Base-by-base conservation (phyloP, 1,140 invertebrate species). In the Bilobella aurantiaca region DNA sequence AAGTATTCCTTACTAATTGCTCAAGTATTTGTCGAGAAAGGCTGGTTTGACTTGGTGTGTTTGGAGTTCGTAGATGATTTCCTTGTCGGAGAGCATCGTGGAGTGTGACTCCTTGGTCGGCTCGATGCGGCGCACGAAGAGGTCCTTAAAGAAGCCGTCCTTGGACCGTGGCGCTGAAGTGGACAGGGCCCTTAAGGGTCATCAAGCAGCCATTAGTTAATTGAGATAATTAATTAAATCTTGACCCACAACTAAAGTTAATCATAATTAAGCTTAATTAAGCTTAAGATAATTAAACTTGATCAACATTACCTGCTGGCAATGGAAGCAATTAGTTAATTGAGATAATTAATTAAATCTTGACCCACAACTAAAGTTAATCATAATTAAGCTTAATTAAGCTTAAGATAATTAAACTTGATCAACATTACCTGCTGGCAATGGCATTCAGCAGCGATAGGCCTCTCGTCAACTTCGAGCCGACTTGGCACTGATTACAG, bases 51-150 rank as follows among this genome's bases (percentile, higher is more conserved):
- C 89, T 76, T 93, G 91, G 78, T 98, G 93, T 63, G 93, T 95
- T 76, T 96, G 90, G 31, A 97, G 79, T 68, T 93, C 90, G 79
- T 93, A 97, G 73, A 98, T 88, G 30, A 90, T 84, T 79, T 96
- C 92, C 80, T 95, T 95, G 77, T 93, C 90, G 70, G 92, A 93
- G 31, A 97, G 82, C 84, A 95, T 91, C 64, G 90, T 85, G 73
- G 93, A 96, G 78, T 97, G 93, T 3, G 93, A 90, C 76, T 96
- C 92, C 76, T 93, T 96, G 0, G 90, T 93, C 3, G 93, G 91
- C 76, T 95, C 91, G 75, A 96, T 93, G 78, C 87, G 91, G 68
- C 91, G 81, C 29, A 94, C 91, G 63, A 93, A 78, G 34, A 95
- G 78, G 78, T 94, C 95, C 67, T 86, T 91, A 49, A 95, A 81